Evolutionary conservation across 2,113 vertebrate species (phyloP), one percentile per base, ranked within the genome.

Genomic region (Athene cunicularia): DNA sequence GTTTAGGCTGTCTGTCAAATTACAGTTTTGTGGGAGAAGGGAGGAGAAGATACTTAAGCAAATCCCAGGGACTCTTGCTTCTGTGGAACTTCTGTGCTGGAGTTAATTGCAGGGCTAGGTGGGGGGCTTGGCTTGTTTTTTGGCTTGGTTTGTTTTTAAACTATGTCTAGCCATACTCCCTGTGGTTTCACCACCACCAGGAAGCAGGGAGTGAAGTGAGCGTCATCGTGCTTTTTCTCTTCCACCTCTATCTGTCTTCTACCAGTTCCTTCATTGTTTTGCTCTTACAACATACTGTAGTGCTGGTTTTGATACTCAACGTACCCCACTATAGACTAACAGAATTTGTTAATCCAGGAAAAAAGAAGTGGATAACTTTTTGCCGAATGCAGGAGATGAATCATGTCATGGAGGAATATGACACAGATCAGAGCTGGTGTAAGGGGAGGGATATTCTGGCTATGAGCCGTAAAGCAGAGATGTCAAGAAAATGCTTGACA

Each of bases 261-360:
- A 12, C 8, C 23, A 0, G 0, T 53, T 55, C 23, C 3, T 55
- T 84, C 5, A 0, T 56, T 63, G 23, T 59, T 86, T 66, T 50
- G 52, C 28, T 62, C 35, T 77, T 50, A 23, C 6, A 4, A 5
- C 3, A 0, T 22, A 6, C 20, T 73, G 75, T 27, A 21, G 16
- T 73, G 35, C 27, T 50, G 41, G 11, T 83, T 93, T 92, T 66
- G 37, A 14, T 84, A 17, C 13, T 84, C 14, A 2, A 41, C 0
- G 1, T 68, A 47, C 18, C n/a, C 50, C 37, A 15, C n/a, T 71
- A 45, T 21, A 70, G 68, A 28, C 14, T 15, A 66, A 45, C 9
- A 59, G n/a, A 66, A 45, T 68, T 47, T 27, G 5, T 49, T 45
- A 74, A 80, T 6, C 12, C 14, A 5, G 26, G 55, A 26, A n/a